Evolutionary conservation across 2,113 vertebrate species (phyloP).

Genomic region (Scopus umbretta): DNA sequence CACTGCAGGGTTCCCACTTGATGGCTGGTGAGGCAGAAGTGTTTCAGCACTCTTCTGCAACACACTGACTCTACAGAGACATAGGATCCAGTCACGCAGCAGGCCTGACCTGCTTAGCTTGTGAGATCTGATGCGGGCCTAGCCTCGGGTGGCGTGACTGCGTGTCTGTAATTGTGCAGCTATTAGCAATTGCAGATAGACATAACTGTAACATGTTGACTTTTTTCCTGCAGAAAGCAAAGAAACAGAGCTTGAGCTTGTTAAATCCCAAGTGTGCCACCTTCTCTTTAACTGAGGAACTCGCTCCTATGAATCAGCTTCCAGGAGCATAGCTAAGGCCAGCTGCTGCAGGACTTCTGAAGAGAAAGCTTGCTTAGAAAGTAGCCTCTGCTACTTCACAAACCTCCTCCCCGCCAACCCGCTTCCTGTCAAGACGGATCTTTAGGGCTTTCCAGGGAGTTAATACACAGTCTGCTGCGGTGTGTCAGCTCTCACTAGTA

Average conservation of each 20-base stretch:
- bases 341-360: neutral
- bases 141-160: neutral
- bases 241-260: neutral
- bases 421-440: neutral
- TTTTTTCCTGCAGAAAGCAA: neutral
- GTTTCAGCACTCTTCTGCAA: neutral
- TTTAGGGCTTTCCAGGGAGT: neutral
- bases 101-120: conserved; percentile 42
- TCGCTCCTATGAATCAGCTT: neutral
- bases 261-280: neutral
- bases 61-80: neutral
- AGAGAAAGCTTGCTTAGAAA: neutral
- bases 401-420: neutral
- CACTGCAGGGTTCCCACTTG: neutral
- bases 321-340: neutral
- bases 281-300: neutral
- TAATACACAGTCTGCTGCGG: neutral
- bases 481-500: neutral
- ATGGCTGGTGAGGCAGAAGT: neutral
- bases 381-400: neutral
- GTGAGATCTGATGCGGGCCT: neutral
- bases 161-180: neutral
- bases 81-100: neutral
- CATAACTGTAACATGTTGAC: neutral
- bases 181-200: neutral